Conservation (phyloP, 2,797 vertebrate genomes). For the Denticeps clupeoides region DNA sequence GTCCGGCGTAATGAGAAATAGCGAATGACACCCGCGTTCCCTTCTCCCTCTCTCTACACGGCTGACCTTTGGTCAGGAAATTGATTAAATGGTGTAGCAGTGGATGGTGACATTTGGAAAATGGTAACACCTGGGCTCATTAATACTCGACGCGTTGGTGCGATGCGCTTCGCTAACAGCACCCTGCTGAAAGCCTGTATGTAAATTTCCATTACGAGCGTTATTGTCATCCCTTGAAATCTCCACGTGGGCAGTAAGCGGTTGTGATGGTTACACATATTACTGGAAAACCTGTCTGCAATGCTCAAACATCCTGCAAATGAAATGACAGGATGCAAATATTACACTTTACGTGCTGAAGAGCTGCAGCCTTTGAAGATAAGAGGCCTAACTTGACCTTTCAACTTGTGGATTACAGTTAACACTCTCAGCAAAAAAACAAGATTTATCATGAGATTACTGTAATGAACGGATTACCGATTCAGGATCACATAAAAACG, state of each 20-base stretch:
- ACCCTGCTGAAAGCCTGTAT: too few species aligned
- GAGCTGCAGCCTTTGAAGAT: too few species aligned
- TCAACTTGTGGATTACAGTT: conserved; percentile 34
- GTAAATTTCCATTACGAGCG: too few species aligned
- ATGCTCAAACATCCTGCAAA: too few species aligned
- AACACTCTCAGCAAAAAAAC: conserved; percentile 41
- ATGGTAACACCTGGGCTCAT: conserved; percentile 63
- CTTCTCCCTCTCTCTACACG: conserved; percentile 45
- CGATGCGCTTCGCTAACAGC: too few species aligned
- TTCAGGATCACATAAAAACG: conserved; percentile 46
- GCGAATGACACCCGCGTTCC: conserved; percentile 49
- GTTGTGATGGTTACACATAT: too few species aligned
- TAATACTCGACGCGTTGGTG: conserved; percentile 60
- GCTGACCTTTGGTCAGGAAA: conserved; percentile 67
- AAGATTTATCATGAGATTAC: conserved; percentile 39
- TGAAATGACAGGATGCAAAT: too few species aligned
- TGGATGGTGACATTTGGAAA: conserved; percentile 69
- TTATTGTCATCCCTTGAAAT: too few species aligned
- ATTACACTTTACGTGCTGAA: too few species aligned
- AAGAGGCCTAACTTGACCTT: conserved; percentile 1
- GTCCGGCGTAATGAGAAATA: conserved; percentile 63
- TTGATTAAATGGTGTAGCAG: conserved; percentile 67
- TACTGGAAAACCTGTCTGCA: too few species aligned
- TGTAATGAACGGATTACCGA: conserved; percentile 31
- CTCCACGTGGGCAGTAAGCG: too few species aligned